phyloP scores from a whole-genome alignment of 2,888 invertebrate species.

The Cetonia aurata region DNA sequence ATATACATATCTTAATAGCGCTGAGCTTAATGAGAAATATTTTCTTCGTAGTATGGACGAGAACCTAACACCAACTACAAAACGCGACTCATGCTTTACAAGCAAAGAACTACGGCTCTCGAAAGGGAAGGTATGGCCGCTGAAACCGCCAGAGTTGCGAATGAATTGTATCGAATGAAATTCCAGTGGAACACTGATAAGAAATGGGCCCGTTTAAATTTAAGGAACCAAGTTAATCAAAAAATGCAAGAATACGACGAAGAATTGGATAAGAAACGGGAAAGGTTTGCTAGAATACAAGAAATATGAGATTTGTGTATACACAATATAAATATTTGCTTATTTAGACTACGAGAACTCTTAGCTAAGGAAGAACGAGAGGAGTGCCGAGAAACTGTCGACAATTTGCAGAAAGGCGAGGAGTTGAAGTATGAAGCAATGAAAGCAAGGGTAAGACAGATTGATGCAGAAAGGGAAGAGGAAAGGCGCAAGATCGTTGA shows the following conservation, averaged over 20 bases:
- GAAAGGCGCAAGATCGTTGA: slow-evolving; percentile 68
- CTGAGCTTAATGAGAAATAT: neutral
- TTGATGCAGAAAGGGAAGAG: slow-evolving; percentile 69
- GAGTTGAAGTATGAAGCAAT: slow-evolving; percentile 69
- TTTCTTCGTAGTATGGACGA: slow-evolving; percentile 53
- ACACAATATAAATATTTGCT: neutral
- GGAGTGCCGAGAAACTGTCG: slow-evolving; percentile 70
- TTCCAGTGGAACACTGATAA: slow-evolving; percentile 58
- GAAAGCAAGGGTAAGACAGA: slow-evolving; percentile 65
- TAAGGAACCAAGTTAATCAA: slow-evolving; percentile 58
- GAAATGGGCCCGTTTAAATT: slow-evolving; percentile 54
- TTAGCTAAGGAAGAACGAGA: slow-evolving; percentile 68
- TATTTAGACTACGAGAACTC: slow-evolving; percentile 66
- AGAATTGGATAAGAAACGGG: slow-evolving; percentile 63
- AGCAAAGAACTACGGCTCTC: slow-evolving; percentile 53
- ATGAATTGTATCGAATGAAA: slow-evolving; percentile 52
- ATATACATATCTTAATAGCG: neutral
- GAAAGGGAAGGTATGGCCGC: slow-evolving; percentile 42
- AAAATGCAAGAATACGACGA: slow-evolving; percentile 59
- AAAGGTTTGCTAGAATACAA: slow-evolving; percentile 54
- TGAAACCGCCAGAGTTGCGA: slow-evolving; percentile 45
- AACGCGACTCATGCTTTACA: slow-evolving; percentile 55
- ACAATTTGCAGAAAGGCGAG: slow-evolving; percentile 69
- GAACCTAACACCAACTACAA: slow-evolving; percentile 58
- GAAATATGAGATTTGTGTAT: neutral